Evolutionary conservation across 2,113 vertebrate genomes (phyloP), one percentile per base, ranked within the genome.

Genomic region (Periophthalmus modestus): DNA sequence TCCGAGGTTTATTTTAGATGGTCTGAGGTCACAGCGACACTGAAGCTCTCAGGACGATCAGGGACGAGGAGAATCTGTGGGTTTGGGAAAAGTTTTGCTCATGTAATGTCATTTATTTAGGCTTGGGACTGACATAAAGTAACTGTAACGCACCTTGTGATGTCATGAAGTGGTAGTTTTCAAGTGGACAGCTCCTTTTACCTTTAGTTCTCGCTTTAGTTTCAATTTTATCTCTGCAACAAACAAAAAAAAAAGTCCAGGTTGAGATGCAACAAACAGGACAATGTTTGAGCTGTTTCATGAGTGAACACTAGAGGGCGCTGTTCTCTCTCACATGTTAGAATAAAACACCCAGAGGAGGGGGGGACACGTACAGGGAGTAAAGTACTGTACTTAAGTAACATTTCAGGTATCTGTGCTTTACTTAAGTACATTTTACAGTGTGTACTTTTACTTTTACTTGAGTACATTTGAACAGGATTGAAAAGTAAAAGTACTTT

Each of bases 291-390:
- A 2, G 2, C 10, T 4, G 3, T 61, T 12, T 21, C 21, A 1
- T n/a, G 1, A 3, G 0, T 52, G 0, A 61, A 55, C 89, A 80
- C 78, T 68, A 87, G 89, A 75, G 72, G 88, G 80, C 52, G 62
- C 21, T 70, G 68, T 54, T 50, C 54, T 3, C 54, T 3, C 54
- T 57, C 28, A 74, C 72, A 83, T 71, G 14, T 19, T 18, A 24
- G 23, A 11, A 66, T 66, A 2, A 24, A 47, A 15, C 6, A 10
- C 28, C 28, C 28, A 28, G 28, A 1, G 28, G 28, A 2, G 28
- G 19, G 21, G 4, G 18, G 19, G 7, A 65, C 2, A 28, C 1
- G 28, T 28, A 28, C 28, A 28, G 3, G 28, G 1, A 28, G 28
- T 28, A 28, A 28, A 28, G 28, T 28, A 28, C 28, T 28, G 28